Conservation (phyloP, 2,888 invertebrate genomes). For the Drosophila lutescens region DNA sequence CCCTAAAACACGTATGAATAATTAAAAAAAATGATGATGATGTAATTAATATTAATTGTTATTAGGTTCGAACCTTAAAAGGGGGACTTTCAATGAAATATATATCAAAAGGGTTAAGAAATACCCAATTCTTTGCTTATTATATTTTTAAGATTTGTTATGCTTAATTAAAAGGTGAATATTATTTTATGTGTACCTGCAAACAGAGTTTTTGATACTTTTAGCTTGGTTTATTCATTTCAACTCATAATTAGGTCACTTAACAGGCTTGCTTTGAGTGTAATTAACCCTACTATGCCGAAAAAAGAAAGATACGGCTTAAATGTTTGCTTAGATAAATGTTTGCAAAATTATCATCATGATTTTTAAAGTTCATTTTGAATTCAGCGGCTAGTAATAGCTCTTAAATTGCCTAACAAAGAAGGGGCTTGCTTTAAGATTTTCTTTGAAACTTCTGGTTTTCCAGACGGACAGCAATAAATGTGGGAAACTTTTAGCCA, state of each 20-base stretch:
- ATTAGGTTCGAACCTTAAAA: neutral
- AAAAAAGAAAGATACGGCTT: neutral
- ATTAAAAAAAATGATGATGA: neutral
- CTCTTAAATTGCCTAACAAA: neutral
- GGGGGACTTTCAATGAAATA: too few relatives aligned
- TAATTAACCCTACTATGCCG: neutral
- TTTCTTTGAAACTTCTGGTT: neutral
- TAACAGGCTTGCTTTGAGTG: neutral
- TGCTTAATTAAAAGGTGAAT: fast-evolving
- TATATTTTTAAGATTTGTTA: neutral
- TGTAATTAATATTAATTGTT: neutral
- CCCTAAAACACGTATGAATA: slow-evolving; percentile 62
- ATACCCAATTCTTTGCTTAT: neutral
- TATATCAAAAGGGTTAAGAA: too few relatives aligned
- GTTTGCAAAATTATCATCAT: too few relatives aligned
- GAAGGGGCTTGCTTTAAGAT: neutral
- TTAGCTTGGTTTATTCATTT: slow-evolving; percentile 1
- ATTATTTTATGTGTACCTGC: neutral
- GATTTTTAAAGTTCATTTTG: neutral
- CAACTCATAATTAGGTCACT: neutral
- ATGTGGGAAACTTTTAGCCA: neutral
- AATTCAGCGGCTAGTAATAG: neutral
- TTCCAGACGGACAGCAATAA: neutral
- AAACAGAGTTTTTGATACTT: neutral
- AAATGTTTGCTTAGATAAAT: too few relatives aligned